Evolutionary conservation across 2,113 vertebrate species (phyloP).

Genomic region (Vicugna pacos): DNA sequence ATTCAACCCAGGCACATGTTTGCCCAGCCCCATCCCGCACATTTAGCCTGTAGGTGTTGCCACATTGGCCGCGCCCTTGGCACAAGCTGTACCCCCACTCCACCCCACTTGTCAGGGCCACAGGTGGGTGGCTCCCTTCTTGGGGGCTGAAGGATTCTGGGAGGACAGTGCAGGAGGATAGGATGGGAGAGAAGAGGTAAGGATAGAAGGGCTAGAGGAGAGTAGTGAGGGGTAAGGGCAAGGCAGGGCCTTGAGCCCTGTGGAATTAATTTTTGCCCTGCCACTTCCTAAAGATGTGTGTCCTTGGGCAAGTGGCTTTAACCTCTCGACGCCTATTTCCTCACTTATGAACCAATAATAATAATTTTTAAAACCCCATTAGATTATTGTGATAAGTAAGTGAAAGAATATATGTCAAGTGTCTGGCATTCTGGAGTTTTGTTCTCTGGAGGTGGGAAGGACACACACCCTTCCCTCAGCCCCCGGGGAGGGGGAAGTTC

Average conservation of each 20-base stretch:
- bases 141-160: background rate
- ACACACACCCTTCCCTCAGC: background rate
- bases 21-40: constrained; percentile 72
- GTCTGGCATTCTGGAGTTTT: background rate
- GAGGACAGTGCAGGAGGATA: background rate
- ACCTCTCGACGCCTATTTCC: background rate
- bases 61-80: constrained; percentile 67
- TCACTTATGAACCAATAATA: constrained; percentile 53
- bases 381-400: constrained; percentile 1
- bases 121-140: constrained; percentile 58
- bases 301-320: background rate
- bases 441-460: background rate
- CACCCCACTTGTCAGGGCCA: constrained; percentile 37
- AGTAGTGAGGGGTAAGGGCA: background rate
- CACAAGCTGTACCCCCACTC: background rate
- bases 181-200: background rate
- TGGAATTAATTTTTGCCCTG: background rate
- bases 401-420: background rate
- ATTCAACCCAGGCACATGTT: constrained; percentile 72
- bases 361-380: background rate
- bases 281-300: background rate
- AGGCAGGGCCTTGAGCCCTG: background rate
- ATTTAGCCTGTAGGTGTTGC: constrained; percentile 73
- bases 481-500: background rate
- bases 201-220: background rate